Evolutionary conservation across 2,888 invertebrate species (phyloP), one percentile per base, ranked within the genome.

Genomic region (Pycnomerus fuliginosus): DNA sequence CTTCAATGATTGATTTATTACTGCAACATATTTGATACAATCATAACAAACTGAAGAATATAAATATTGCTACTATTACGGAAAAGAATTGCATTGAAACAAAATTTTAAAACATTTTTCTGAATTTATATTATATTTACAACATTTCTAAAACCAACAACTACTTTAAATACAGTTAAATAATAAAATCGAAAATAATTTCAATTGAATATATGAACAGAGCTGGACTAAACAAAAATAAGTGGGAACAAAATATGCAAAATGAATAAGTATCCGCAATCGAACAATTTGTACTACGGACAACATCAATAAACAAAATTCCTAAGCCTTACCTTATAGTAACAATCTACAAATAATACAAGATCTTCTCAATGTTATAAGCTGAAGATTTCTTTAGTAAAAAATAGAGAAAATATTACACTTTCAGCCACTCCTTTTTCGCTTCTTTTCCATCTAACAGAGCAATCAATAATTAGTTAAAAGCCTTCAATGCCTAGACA

Each of bases 191-290:
- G 10, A 8, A 8, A 28, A 13, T 27, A 28, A 43, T 11, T 15
- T 34, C 17, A 34, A 35, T 24, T 40, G 17, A 38, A 38, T 14
- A 31, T 16, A 38, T 22, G 10, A 37, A 13, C 22, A 12, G 23
- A 31, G 30, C 24, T 16, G 14, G 5, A 29, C n/a, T n/a, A 28
- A 22, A 41, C 13, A 29, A 23, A 45, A 39, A 37, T 40, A 52
- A 50, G 46, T 51, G 47, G 48, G 48, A 51, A 51, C 49, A 47
- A 46, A 48, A 48, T 41, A 41, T 52, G 48, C 50, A 40, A 50
- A 25, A 36, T 32, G 23, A 29, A 44, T 32, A 43, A 12, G 34
- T 48, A 48, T 48, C 48, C 48, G 48, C 43, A 48, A 43, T 48
- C 43, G 42, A 47, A 43, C 36, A 39, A 16, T 46, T 43, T 48